Conservation (phyloP, 2,113 vertebrate species). For the Hyaena hyaena region DNA sequence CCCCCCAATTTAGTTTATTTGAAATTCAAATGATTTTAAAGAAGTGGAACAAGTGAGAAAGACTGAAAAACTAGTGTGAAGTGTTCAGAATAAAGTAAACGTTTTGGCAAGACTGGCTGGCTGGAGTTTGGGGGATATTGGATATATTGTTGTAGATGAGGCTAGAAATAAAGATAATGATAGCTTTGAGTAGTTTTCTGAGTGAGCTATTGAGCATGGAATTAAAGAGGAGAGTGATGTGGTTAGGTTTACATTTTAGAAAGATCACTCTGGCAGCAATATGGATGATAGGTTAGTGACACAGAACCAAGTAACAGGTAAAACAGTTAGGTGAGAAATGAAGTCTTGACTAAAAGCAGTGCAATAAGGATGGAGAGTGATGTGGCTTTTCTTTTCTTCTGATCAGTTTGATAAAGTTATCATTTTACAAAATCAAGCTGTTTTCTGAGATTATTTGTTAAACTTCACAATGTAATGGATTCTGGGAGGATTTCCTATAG, state of each 20-base stretch:
- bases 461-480: not conserved
- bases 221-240: not conserved
- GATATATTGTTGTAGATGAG: not conserved
- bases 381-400: not conserved
- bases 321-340: not conserved
- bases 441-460: not conserved
- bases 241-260: not conserved
- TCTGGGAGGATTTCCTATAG: not conserved
- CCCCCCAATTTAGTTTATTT: not conserved
- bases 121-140: not conserved
- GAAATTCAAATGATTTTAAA: slow-evolving; percentile 19
- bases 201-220: not conserved
- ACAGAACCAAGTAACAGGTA: not conserved
- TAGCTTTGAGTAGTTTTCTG: not conserved
- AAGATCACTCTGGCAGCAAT: not conserved
- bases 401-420: not conserved
- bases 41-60: not conserved
- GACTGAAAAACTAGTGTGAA: not conserved
- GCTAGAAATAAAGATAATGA: not conserved
- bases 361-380: not conserved
- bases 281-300: not conserved
- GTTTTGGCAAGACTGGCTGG: not conserved
- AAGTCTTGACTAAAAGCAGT: not conserved
- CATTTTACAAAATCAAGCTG: not conserved
- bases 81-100: not conserved